These are phyloP conservation scores for Plutella xylostella DNA, from an alignment of 2,888 invertebrate genomes.

Conservation along the genomic window DNA sequence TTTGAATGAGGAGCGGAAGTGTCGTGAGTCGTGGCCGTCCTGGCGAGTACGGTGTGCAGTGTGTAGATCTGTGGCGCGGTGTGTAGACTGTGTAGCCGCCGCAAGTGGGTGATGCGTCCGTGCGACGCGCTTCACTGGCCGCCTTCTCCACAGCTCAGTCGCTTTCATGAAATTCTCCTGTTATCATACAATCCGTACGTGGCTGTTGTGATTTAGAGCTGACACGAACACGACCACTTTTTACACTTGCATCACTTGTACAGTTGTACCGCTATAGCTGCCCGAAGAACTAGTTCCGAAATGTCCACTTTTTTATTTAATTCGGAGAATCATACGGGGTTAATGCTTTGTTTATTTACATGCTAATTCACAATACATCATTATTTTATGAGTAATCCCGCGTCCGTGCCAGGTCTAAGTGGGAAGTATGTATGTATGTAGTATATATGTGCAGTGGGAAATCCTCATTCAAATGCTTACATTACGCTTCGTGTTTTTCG, in stretches of 20 bases:
- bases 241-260: too few relatives aligned
- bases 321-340: too few relatives aligned
- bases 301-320: too few relatives aligned
- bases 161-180: conserved; percentile 40
- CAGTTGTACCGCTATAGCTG: too few relatives aligned
- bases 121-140: conserved; percentile 40
- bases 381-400: too few relatives aligned
- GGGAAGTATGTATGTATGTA: too few relatives aligned
- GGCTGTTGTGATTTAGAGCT: conserved; percentile 28
- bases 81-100: not conserved
- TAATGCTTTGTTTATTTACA: not conserved
- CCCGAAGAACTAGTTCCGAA: too few relatives aligned
- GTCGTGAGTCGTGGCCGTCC: too few relatives aligned
- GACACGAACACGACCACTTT: conserved; percentile 19
- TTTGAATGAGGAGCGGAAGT: too few relatives aligned
- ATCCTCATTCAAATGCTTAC: conserved; percentile 28
- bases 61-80: not conserved
- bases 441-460: conserved; percentile 20
- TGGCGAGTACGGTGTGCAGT: too few relatives aligned
- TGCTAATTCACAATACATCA: too few relatives aligned
- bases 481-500: conserved; percentile 24
- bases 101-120: conserved; percentile 2
- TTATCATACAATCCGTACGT: conserved; percentile 29
- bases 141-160: conserved; percentile 30
- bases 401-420: too few relatives aligned